Evolutionary conservation across 2,888 invertebrate genomes (phyloP), one percentile per base, ranked within the genome.

Genomic region (Drosophila monieri): DNA sequence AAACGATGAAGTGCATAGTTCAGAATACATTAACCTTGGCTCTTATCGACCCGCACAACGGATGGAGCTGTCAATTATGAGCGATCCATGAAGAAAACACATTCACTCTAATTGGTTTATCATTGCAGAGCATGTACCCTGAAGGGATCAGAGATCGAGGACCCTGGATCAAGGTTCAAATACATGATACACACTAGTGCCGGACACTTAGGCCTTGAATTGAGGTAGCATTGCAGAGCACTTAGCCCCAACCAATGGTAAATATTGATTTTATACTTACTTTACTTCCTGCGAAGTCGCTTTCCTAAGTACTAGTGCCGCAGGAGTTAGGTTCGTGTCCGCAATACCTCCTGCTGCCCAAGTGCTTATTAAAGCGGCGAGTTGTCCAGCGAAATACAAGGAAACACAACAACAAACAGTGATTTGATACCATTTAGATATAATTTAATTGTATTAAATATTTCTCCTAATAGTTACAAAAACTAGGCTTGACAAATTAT

Each of bases 341-440:
- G 78, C 72, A 79, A 79, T 78, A 88, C 89, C 92, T 90, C 92
- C 92, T 92, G 92, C 92, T 92, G 92, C 92, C 90, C 91, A 91
- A 92, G 92, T 92, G 92, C 92, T 92, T 92, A 92, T 92, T 90
- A 92, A 92, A 91, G 92, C 89, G 91, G 89, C 92, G 94, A 95
- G 68, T 79, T 81, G 76, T 59, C 43, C 43, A 43, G 21, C 43
- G 9, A 18, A 21, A 27, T 27, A 9, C 27, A 27, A 27, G 53
- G 30, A 30, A 32, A 32, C n/a, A 32, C 12, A 35, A 53, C 12
- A 35, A 53, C 12, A 41, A 15, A 59, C 44, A 47, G 6, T 18
- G 18, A 12, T 44, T 51, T 44, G 14, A 10, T 27, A 62, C 69
- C 66, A 55, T 73, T 73, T 76, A 76, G 69, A 67, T 75, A 69